Evolutionary conservation across 2,113 vertebrate genomes (phyloP), one percentile per base, ranked within the genome.

Genomic region (Rousettus leschenaultii): DNA sequence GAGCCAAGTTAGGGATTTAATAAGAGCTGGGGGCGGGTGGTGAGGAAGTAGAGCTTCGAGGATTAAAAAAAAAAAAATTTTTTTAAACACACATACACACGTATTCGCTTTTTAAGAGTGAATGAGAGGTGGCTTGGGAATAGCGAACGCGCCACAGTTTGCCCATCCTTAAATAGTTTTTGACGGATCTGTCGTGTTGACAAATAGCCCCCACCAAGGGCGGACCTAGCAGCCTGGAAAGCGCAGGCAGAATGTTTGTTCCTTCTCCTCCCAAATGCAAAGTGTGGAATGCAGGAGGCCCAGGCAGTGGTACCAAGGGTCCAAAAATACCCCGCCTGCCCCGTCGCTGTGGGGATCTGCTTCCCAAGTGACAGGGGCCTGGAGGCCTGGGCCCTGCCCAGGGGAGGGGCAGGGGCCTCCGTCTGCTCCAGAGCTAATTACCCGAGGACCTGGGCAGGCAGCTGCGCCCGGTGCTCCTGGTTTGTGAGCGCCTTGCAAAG

Each of bases 401-500:
- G 45, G 57, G 90, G 75, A 84, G 30, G 70, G 13, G 6, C 38
- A 1, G 43, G 53, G 79, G 57, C 35, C 75, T 83, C 28, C 0
- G 14, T 55, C 73, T 57, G 45, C 65, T 89, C 74, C 61, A 11
- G 14, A 84, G 83, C 74, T 94, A 75, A 96, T 97, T 96, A 86
- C 35, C 6, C 0, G 11, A 45, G 91, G 90, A 95, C 96, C 63
- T 35, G 30, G 43, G 12, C 70, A 2, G 57, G 86, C 96, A 98
- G 95, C 94, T 95, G 94, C 38, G 80, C 89, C 55, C 68, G 1
- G 38, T 70, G 30, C 79, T 84, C 73, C 79, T 5, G 19, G 30
- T 55, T 89, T 86, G 59, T 55, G 79, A 96, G 83, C 2, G 14
- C 18, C 18, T 71, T 80, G 93, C 96, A 59, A 96, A 89, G 79